Evolutionary conservation across 2,888 invertebrate species (phyloP).

Genomic region (Eilema sororculum): DNA sequence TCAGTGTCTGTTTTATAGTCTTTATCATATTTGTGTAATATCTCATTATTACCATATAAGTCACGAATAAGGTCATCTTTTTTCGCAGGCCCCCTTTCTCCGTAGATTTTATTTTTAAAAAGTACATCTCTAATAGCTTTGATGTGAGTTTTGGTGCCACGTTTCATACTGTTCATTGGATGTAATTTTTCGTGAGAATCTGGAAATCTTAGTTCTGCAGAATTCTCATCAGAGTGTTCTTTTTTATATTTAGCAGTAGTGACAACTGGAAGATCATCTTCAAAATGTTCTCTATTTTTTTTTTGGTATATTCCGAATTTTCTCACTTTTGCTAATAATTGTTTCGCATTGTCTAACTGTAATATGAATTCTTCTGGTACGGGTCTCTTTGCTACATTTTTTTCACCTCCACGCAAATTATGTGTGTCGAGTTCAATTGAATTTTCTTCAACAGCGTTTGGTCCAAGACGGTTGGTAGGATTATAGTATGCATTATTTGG

Average conservation of each 20-base stretch:
- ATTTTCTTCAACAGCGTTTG: conserved; percentile 45
- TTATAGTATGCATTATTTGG: conserved; percentile 67
- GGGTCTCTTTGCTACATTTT: background rate
- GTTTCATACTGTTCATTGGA: conserved; percentile 40
- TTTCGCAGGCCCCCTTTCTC: background rate
- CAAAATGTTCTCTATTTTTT: background rate
- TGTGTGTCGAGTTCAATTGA: conserved; percentile 13
- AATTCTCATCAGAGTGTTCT: background rate
- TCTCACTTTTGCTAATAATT: background rate
- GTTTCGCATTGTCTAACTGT: background rate
- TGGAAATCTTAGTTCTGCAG: conserved; percentile 16
- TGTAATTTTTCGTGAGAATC: conserved; percentile 41
- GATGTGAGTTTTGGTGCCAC: conserved; percentile 51
- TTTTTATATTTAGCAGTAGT: background rate
- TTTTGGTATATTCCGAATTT: conserved; percentile 6
- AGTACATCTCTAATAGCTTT: conserved; percentile 56
- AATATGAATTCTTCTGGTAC: conserved; percentile 8
- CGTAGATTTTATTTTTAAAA: background rate
- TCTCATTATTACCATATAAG: conserved; percentile 3
- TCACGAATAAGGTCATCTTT: background rate
- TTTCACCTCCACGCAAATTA: background rate
- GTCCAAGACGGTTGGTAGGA: conserved; percentile 63
- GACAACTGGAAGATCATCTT: background rate
- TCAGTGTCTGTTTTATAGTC: background rate
- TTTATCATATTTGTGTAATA: background rate